phyloP scores from a whole-genome alignment of 1,140 invertebrate species.

The Anastrepha ludens region DNA sequence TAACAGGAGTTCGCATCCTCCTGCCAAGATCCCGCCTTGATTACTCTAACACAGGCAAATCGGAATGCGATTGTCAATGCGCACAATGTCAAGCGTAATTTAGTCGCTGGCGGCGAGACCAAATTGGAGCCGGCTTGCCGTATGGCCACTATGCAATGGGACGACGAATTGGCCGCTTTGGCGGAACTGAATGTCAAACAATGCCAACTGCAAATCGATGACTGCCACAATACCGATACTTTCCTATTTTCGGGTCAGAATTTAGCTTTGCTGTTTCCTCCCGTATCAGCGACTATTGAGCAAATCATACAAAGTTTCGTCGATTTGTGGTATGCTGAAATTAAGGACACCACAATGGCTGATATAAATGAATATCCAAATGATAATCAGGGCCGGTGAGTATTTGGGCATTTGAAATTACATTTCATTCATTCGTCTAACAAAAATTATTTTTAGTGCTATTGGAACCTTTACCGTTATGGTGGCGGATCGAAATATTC shows the following conservation, averaged over 20 bases:
- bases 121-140: slow-evolving; percentile 62
- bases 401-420: background rate
- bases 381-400: background rate
- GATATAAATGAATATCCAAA: slow-evolving; percentile 51
- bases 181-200: slow-evolving; percentile 66
- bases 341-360: slow-evolving; percentile 21
- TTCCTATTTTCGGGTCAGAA: slow-evolving; percentile 69
- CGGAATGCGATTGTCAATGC: slow-evolving; percentile 60
- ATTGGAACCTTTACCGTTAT: slow-evolving; percentile 69
- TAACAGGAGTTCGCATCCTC: slow-evolving; percentile 58
- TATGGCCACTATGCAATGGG: slow-evolving; percentile 70
- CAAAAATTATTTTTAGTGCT: background rate
- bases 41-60: slow-evolving; percentile 56
- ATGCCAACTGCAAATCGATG: slow-evolving; percentile 66
- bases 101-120: slow-evolving; percentile 63
- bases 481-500: slow-evolving; percentile 65
- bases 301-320: background rate
- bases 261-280: slow-evolving; percentile 66
- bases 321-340: slow-evolving; percentile 57
- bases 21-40: slow-evolving; percentile 57
- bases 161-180: slow-evolving; percentile 65
- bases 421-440: background rate
- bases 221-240: slow-evolving; percentile 65
- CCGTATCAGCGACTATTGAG: slow-evolving; percentile 46
- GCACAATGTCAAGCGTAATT: slow-evolving; percentile 63